Base-by-base conservation (phyloP, 2,888 invertebrate species). In the Cheilosia vulpina region DNA sequence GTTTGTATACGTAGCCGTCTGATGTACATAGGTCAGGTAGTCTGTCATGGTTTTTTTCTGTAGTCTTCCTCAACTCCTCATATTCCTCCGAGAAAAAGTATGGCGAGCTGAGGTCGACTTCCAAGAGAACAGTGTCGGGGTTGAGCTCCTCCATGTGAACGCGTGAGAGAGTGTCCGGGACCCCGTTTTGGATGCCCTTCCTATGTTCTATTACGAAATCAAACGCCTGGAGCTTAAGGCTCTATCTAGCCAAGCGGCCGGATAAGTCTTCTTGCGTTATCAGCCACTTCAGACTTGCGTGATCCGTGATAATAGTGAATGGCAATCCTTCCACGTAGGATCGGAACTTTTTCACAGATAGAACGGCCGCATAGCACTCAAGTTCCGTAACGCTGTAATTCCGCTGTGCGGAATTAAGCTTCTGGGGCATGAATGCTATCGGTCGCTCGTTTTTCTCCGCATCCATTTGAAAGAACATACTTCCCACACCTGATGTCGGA, bases 391-490 rank as follows among this genome's bases (percentile, higher is more conserved):
- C 47, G 2, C 21, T 57, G 15, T 62, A 80, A 34, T 34, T 34
- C 9, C 34, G 34, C 9, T 34, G 34, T 34, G 34, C 34, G 11
- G 34, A 34, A 34, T 81, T 76, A 5, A 75, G 38, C 27, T 76
- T 68, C 21, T 75, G 57, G 3, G 75, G 69, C 52, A 69, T 63
- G 41, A 38, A 62, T 31, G 77, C 72, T 45, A 83, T 66, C 1
- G 72, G 79, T 7, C 53, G 38, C 11, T 87, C 78, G 21, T 60
- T 58, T 15, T 63, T 63, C 17, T 76, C 60, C 1, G 27, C 43
- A n/a, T 82, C 34, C 9, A 2, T 2, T 11, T 75, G 75, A 13
- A 43, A 55, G 4, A 87, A 45, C 1, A 76, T 66, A 2, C 69
- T 68, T 4, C 69, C 75, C 21, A 84, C 58, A 2, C 75, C 79